These are phyloP conservation scores for Colinus virginianus DNA, from an alignment of 2,113 vertebrate species.

Conservation along the genomic window DNA sequence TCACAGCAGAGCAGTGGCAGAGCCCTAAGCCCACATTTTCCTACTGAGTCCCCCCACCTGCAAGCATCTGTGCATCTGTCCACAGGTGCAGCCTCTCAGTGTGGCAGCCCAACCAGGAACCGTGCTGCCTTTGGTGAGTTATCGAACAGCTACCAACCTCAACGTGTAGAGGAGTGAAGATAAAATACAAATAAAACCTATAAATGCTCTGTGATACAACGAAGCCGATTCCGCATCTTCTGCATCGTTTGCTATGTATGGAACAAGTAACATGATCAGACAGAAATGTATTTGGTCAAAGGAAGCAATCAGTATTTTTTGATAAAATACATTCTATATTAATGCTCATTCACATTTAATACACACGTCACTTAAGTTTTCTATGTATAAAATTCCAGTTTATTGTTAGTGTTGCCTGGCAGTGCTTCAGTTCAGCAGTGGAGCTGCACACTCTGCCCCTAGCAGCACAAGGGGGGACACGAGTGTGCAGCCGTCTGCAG, in stretches of 20 bases:
- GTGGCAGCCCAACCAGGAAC: not conserved
- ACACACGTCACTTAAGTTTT: constrained; percentile 47
- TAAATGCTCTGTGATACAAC: not conserved
- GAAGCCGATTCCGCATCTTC: not conserved
- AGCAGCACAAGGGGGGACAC: not conserved
- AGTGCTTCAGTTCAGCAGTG: not conserved
- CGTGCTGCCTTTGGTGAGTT: not conserved
- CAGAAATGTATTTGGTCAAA: constrained; percentile 54
- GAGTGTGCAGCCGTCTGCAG: not conserved
- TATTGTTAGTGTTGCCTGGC: constrained; percentile 46
- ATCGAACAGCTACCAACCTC: not conserved
- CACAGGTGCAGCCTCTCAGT: not conserved
- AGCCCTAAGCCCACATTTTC: not conserved
- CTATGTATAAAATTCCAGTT: constrained; percentile 65
- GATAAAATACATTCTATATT: constrained; percentile 69
- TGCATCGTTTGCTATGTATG: not conserved
- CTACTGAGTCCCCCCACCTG: too few species aligned
- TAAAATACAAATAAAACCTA: constrained; percentile 2
- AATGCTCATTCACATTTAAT: constrained; percentile 56
- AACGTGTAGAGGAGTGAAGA: not conserved
- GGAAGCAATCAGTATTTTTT: constrained; percentile 29
- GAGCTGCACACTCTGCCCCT: not conserved
- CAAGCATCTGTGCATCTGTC: not conserved
- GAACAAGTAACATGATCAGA: constrained; percentile 18
- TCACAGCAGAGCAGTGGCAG: not conserved